Conservation (phyloP, 2,797 vertebrate genomes). For the Labeo calbasu region DNA sequence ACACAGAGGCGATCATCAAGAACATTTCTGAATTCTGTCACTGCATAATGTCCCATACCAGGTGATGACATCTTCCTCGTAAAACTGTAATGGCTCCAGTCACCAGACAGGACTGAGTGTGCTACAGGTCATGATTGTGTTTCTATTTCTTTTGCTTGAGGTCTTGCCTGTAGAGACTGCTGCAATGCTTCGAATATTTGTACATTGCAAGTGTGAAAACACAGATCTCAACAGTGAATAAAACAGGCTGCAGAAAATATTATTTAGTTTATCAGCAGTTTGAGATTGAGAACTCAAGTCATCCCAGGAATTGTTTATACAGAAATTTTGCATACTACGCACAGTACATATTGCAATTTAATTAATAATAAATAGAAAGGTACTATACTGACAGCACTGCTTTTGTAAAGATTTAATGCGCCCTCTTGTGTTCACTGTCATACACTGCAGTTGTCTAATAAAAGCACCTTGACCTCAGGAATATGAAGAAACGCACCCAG, state of each 20-base stretch:
- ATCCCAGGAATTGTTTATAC: not conserved
- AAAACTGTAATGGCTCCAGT: constrained; percentile 11
- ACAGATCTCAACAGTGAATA: not conserved
- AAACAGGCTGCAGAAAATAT: not conserved
- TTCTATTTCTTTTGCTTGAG: not conserved
- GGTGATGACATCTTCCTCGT: not conserved
- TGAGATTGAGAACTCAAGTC: not conserved
- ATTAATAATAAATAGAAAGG: not conserved
- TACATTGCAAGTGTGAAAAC: not conserved
- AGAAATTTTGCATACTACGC: not conserved
- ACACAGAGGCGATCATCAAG: not conserved
- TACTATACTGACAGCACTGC: not conserved
- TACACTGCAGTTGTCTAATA: not conserved
- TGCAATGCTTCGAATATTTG: not conserved
- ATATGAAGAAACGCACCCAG: not conserved
- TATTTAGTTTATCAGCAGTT: not conserved
- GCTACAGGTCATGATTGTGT: not conserved
- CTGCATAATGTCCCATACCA: not conserved
- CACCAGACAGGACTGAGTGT: not conserved
- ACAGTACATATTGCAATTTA: not conserved
- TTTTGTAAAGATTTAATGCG: not conserved
- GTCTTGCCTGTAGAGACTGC: not conserved
- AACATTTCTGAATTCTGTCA: not conserved
- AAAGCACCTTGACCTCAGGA: not conserved
- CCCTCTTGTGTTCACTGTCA: constrained; percentile 37